These are phyloP conservation scores for Python bivittatus DNA, from an alignment of 2,113 vertebrate species.

Conservation along the genomic window DNA sequence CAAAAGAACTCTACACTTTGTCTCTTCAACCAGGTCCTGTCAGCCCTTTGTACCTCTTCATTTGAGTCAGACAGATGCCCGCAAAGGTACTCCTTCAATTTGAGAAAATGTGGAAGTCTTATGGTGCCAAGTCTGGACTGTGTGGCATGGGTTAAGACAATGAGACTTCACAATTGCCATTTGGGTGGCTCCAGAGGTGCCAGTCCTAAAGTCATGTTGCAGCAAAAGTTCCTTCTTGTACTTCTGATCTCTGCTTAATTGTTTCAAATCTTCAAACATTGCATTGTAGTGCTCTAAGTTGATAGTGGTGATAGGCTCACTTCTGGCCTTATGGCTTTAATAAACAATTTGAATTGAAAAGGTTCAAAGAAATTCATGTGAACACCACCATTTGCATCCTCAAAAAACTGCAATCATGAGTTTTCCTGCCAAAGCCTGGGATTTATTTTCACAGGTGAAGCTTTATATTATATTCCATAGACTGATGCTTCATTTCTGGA, in stretches of 20 bases:
- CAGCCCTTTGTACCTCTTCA: neutral
- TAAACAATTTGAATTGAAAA: neutral
- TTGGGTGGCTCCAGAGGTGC: neutral
- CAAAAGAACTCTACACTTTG: neutral
- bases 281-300: neutral
- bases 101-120: neutral
- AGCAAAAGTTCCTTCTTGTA: neutral
- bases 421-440: neutral
- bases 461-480: neutral
- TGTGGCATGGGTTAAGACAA: neutral
- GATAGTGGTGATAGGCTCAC: neutral
- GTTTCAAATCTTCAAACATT: neutral
- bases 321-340: neutral
- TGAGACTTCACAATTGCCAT: neutral
- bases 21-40: neutral
- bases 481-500: neutral
- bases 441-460: neutral
- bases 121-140: neutral
- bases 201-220: neutral
- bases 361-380: neutral
- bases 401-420: neutral
- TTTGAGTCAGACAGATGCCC: neutral
- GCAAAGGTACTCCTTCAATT: neutral
- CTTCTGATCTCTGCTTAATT: neutral
- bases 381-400: neutral